phyloP scores from a whole-genome alignment of 2,797 vertebrate species.

The Pelochelys cantorii region DNA sequence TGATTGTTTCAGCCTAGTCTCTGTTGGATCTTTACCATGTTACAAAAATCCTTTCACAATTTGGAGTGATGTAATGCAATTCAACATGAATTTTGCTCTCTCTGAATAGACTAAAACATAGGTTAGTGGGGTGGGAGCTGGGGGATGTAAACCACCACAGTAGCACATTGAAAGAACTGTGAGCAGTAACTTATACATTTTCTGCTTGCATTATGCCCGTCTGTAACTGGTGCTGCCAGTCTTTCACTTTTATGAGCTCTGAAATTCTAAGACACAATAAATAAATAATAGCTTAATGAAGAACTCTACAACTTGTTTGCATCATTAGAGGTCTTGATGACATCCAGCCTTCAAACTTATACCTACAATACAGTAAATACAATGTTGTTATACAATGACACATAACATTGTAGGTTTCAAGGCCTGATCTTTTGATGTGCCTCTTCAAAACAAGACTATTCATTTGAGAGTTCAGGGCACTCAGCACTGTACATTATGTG shows the following conservation, averaged over 20 bases:
- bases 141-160: neutral
- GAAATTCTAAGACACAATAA: conserved; percentile 28
- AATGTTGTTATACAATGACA: too few species aligned
- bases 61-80: conserved; percentile 22
- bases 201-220: conserved; percentile 9
- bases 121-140: neutral
- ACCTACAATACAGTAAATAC: too few species aligned
- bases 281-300: neutral
- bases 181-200: conserved; percentile 5
- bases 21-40: conserved; percentile 3
- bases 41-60: conserved; percentile 30
- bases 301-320: neutral
- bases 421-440: neutral
- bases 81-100: neutral
- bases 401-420: too few species aligned
- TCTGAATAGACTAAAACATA: conserved; percentile 1
- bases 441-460: neutral
- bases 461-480: neutral
- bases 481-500: neutral
- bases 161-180: neutral
- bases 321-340: neutral
- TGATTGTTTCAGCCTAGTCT: neutral
- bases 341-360: neutral
- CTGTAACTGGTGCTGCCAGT: conserved; percentile 14
- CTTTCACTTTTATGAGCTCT: neutral